Evolutionary conservation across 2,888 invertebrate species (phyloP), one percentile per base, ranked within the genome.

Genomic region (Entomobrya multifasciata): DNA sequence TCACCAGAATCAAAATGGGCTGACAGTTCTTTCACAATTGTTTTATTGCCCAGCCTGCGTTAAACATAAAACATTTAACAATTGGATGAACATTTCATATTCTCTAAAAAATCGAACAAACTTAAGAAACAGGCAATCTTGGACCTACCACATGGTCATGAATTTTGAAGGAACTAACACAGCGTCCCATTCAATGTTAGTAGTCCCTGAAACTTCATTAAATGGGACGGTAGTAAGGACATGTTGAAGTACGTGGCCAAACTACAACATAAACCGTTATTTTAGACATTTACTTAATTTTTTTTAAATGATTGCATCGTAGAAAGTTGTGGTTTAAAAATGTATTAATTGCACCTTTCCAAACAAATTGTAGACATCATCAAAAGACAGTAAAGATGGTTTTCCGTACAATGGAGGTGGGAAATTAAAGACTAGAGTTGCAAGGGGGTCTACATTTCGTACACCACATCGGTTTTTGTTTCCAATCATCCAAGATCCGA

Each of bases 121-220:
- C 17, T 15, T 65, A 20, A 55, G n/a, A n/a, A n/a, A n/a, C 22
- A 10, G 20, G 11, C 25, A 72, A n/a, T n/a, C n/a, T n/a, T n/a
- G n/a, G n/a, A 87, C 90, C 91, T 91, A 93, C 95, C 97, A 97
- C 92, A 96, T 95, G 0, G 94, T 94, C 94, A 99, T 94, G 80
- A 99, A 96, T 91, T 96, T 94, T 0, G 96, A 95, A 87, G 96
- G 95, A 0, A 97, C 95, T 92, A 96, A 96, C 0, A 96, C 95
- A 0, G 97, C 96, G 93, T 99, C 99, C 97, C 97, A 98, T 93
- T 99, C 99, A 0, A 98, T 94, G 92, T 96, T 97, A 0, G 95
- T 95, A 25, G 96, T 93, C 0, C 98, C 98, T 1, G 97, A 95
- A 0, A 97, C 94, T 92, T 98, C 97, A 0, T 96, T 94, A 92